Base-by-base conservation (phyloP, 2,113 vertebrate genomes). In the Origma solitaria region DNA sequence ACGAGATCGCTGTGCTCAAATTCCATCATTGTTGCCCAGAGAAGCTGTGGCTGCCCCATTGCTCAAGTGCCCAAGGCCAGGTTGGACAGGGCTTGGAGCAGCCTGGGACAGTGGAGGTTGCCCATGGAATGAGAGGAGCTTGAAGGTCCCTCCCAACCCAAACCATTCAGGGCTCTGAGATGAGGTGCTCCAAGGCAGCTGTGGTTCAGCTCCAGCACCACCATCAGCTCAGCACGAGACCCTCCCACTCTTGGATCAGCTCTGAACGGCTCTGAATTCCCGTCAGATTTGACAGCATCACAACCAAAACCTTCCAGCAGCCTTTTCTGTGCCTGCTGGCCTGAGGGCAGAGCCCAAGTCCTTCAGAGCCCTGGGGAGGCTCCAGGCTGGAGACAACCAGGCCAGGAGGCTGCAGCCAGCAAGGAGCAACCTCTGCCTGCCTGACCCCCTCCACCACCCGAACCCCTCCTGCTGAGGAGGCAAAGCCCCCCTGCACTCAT, bases 271-370 rank as follows among this genome's bases (percentile, higher is more conserved):
- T 78, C 61, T 30, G 14, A 8, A 8, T 3, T 4, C 31, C 50
- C 61, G 73, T 81, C 1, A 62, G 38, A 30, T 54, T 14, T 25
- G 10, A 38, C 47, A 65, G 33, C 93, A 28, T 4, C 23, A 5
- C 40, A n/a, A 4, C 17, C 27, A 2, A 37, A 45, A 75, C 4
- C 47, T 49, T 2, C 21, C 3, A 3, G 13, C 38, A 62, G 70
- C 18, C 42, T n/a, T 11, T 44, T 5, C 56, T 0, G 0, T 66
- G 50, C 27, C 28, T 1, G 0, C 28, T 5, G 3, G 28, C 40
- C 81, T 7, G 18, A 28, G 3, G 1, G 35, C 37, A 30, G 8
- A 60, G n/a, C 1, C 27, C 2, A 7, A 49, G 3, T 54, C 45
- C 21, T 14, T 9, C 3, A 64, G 90, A 40, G 6, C 49, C 11